Base-by-base conservation (phyloP, 1,140 invertebrate species). In the Halyomorpha halys region DNA sequence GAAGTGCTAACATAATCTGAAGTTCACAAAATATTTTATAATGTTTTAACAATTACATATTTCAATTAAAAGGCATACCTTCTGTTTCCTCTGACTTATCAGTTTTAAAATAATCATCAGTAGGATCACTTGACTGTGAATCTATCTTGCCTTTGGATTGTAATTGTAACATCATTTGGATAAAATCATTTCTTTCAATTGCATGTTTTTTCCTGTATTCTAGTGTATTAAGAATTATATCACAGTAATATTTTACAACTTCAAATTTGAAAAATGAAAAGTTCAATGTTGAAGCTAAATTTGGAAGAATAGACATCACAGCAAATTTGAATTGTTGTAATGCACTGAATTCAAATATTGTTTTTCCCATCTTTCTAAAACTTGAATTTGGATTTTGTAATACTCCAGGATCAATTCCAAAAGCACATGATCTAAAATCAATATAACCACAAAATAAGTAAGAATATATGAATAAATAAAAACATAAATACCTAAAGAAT, bases 331-430 rank as follows among this genome's bases (percentile, higher is more conserved):
- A 45, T 14, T 65, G 18, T 15, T 49, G n/a, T 16, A 18, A 23
- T 18, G 34, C 16, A 23, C 25, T 19, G 21, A 15, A 65, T 59
- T 0, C 78, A 61, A 86, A 72, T 59, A 78, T 47, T 45, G 21
- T 51, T 34, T 59, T 66, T 30, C 61, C 65, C 18, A 56, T 61
- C 27, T 62, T 27, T 39, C 25, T 69, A 67, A 82, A 81, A 62
- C 76, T 73, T 5, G 76, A 76, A 47, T 80, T 71, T 19, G 78
- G 76, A 66, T 82, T 73, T 44, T 72, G 70, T 15, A 83, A 65
- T 15, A 77, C 72, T 63, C 81, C 78, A 67, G 75, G 76, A 59
- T 82, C 72, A 9, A 83, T 71, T 4, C 82, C 83, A 72, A 84
- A 84, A 11, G 78, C 81, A 63, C 77, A 79, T 0, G 76, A 49